Base-by-base conservation (phyloP, 2,113 vertebrate genomes). In the Ciconia boyciana region DNA sequence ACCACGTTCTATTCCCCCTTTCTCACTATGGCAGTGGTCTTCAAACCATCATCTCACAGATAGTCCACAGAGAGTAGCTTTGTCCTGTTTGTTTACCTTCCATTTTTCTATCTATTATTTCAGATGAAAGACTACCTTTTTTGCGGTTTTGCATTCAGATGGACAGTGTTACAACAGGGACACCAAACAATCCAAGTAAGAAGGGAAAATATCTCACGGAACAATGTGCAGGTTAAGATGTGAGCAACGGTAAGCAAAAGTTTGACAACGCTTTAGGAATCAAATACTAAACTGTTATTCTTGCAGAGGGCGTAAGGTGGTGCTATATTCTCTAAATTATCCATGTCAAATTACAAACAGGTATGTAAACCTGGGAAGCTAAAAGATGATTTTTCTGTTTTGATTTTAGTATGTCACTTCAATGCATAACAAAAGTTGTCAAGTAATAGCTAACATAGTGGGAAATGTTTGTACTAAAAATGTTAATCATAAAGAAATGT, bases 261-360 rank as follows among this genome's bases (percentile, higher is more conserved):
- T 8, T 58, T 13, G 54, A 24, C 25, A 19, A 5, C 1, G 18
- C 44, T 46, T 72, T 10, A 60, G 64, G 70, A 69, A 85, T 70
- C 62, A 84, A 92, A 64, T 3, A 76, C 74, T 62, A 49, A 58
- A 60, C 72, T 97, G 97, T 95, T 96, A 93, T 98, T 91, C 94
- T 93, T 90, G 89, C 25, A 86, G 17, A 57, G 34, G 66, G 74
- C 97, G 62, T 96, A 91, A 97, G 96, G 93, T 97, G 97, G 97
- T 96, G 98, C 97, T 97, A 68, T 39, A 76, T 87, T 83, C 95
- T 96, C 44, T 49, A 31, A 70, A 31, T 83, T 25, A 89, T 7
- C 57, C 69, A 34, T 3, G 20, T 26, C 79, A 44, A 57, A 89
- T 54, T 58, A 79, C 58, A 60, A 93, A 52, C 24, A 72, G 31